phyloP scores from a whole-genome alignment of 2,113 vertebrate genomes.

The Psittacula cyanocephala region DNA sequence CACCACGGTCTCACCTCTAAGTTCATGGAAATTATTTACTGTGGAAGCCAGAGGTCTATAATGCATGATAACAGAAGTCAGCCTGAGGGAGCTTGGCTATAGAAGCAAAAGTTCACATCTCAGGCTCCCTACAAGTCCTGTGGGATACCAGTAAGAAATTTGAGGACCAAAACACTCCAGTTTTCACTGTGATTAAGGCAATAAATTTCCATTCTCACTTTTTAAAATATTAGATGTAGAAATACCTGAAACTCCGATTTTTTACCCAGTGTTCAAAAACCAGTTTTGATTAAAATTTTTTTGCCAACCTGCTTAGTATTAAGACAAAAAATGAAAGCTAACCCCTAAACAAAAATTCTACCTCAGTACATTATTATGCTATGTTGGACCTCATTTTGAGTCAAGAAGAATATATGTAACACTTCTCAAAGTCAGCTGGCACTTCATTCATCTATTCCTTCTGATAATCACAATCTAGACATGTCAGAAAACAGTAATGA shows the following conservation, averaged over 20 bases:
- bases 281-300: neutral
- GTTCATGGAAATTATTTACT: neutral
- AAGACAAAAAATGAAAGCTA: neutral
- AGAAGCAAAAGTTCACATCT: neutral
- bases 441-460: neutral
- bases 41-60: neutral
- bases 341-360: neutral
- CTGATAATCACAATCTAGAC: neutral
- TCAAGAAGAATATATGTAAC: neutral
- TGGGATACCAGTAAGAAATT: neutral
- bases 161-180: neutral
- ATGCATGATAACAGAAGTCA: neutral
- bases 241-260: neutral
- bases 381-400: neutral
- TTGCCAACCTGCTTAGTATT: neutral
- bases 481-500: neutral
- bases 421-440: neutral
- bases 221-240: neutral
- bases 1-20: neutral
- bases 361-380: neutral
- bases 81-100: neutral
- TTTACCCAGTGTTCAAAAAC: neutral
- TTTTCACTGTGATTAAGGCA: neutral
- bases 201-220: neutral
- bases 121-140: neutral